These are phyloP conservation scores for Sternotherus odoratus DNA, from an alignment of 2,797 vertebrate species.

Conservation along the genomic window DNA sequence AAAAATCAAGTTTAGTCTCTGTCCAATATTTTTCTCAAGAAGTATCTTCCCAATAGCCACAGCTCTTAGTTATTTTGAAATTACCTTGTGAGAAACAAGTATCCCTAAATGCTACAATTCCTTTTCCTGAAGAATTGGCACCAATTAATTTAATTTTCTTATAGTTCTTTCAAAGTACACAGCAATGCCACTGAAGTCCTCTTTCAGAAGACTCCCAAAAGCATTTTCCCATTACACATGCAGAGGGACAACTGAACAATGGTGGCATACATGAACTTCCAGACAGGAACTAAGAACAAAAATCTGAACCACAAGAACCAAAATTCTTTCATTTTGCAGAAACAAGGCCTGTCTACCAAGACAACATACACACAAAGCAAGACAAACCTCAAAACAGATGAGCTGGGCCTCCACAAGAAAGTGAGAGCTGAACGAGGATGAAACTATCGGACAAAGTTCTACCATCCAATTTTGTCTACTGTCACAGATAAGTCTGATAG, in stretches of 20 bases:
- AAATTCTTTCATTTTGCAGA: not conserved
- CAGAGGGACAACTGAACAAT: not conserved
- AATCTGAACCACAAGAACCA: not conserved
- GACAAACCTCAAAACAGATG: not conserved
- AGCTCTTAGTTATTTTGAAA: not conserved
- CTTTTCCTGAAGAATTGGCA: not conserved
- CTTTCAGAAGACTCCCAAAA: not conserved
- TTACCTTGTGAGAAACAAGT: not conserved
- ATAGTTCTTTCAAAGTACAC: not conserved
- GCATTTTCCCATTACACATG: not conserved
- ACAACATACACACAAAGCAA: not conserved
- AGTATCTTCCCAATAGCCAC: not conserved
- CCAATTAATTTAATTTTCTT: not conserved
- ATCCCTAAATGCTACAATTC: not conserved
- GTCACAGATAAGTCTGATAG: not conserved
- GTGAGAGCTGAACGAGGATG: not conserved
- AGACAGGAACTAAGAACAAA: not conserved
- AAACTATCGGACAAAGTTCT: not conserved
- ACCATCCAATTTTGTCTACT: not conserved
- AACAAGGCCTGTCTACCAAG: not conserved
- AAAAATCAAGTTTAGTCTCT: not conserved
- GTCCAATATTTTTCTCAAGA: not conserved
- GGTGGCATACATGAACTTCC: not conserved
- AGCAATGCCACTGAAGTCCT: not conserved
- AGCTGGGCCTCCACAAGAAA: not conserved